These are phyloP conservation scores for Pitta sordida DNA, from an alignment of 2,113 vertebrate genomes.

Conservation along the genomic window DNA sequence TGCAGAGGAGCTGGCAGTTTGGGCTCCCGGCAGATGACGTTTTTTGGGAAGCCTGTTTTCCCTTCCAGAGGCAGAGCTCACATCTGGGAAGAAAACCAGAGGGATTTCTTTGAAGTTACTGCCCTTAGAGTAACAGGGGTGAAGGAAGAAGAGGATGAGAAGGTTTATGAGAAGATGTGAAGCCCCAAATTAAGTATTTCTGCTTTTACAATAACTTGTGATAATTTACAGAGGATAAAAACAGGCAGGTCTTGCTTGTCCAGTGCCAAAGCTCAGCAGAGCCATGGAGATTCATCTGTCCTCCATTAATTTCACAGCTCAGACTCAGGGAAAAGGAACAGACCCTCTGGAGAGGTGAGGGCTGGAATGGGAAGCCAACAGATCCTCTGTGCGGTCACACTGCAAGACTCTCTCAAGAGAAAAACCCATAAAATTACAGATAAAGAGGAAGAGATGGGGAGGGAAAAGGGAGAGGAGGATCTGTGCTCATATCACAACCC, in stretches of 20 bases:
- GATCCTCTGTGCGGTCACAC: background rate
- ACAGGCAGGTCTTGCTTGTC: background rate
- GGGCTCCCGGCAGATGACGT: background rate
- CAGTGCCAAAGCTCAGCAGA: background rate
- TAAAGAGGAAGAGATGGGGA: background rate
- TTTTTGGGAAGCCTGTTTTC: background rate
- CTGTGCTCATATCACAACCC: background rate
- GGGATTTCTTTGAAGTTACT: background rate
- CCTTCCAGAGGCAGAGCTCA: background rate
- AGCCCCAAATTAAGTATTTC: background rate
- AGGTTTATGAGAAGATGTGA: background rate
- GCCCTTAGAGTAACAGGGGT: background rate
- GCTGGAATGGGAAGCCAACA: background rate
- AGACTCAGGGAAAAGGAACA: background rate
- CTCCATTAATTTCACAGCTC: background rate
- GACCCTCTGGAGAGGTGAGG: background rate
- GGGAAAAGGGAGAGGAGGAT: background rate
- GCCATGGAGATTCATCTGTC: background rate
- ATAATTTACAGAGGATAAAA: background rate
- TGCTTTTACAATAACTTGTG: background rate
- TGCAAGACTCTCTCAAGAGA: accelerated
- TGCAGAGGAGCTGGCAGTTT: background rate
- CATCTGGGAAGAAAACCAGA: background rate
- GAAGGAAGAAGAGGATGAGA: background rate
- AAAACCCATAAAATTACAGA: background rate